Evolutionary conservation across 2,113 vertebrate genomes (phyloP).

Genomic region (Scolopax mira): DNA sequence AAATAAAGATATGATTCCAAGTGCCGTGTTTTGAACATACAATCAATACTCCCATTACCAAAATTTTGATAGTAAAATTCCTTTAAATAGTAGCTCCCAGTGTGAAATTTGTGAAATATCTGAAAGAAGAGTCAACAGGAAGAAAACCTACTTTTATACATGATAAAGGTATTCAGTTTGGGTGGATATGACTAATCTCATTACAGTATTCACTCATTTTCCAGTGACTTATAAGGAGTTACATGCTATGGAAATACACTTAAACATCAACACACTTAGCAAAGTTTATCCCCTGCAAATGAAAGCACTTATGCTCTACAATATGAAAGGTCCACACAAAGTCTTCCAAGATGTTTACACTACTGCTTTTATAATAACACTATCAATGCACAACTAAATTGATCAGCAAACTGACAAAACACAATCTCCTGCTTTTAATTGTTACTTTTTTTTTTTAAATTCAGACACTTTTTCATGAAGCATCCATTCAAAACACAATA

Average conservation of each 20-base stretch:
- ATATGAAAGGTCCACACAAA: neutral
- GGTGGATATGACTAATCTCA: neutral
- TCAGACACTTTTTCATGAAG: neutral
- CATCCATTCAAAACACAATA: neutral
- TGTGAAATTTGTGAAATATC: conserved; percentile 23
- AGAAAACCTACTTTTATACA: neutral
- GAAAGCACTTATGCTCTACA: neutral
- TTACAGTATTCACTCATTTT: neutral
- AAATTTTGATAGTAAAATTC: conserved; percentile 46
- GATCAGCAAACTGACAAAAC: neutral
- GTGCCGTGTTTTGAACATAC: conserved; percentile 42
- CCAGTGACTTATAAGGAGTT: neutral
- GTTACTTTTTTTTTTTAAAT: fast-evolving
- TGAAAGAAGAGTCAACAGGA: neutral
- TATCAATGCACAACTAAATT: neutral
- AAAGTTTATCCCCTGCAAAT: neutral
- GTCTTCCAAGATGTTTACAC: neutral
- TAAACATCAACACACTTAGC: neutral
- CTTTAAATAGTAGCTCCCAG: conserved; percentile 30
- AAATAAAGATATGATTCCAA: conserved; percentile 36
- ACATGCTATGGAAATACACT: neutral
- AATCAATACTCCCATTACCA: conserved; percentile 63
- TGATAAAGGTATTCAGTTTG: neutral
- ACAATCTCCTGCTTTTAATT: neutral
- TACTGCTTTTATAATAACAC: neutral